These are phyloP conservation scores for Raja brachyura DNA, from an alignment of 2,113 vertebrate genomes.

Conservation along the genomic window DNA sequence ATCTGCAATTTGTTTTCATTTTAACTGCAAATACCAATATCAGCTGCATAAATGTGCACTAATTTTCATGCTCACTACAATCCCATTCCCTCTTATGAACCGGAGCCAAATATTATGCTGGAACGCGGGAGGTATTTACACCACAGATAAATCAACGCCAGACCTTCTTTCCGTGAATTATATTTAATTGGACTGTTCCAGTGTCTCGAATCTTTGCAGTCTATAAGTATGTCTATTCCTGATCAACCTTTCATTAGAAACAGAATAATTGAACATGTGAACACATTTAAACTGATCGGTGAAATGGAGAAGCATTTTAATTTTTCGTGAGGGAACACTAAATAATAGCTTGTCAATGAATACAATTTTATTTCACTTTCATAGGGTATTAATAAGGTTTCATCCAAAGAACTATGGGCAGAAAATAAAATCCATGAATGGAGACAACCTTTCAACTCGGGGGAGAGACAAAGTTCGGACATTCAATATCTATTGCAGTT, in stretches of 20 bases:
- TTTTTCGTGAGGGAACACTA: neutral
- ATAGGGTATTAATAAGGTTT: neutral
- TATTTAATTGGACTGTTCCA: neutral
- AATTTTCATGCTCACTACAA: neutral
- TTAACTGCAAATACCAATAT: too few relatives aligned
- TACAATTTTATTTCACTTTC: neutral
- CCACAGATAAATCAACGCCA: neutral
- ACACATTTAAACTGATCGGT: neutral
- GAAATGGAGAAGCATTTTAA: neutral
- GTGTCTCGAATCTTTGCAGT: neutral
- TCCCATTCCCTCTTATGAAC: too few relatives aligned
- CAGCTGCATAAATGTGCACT: neutral
- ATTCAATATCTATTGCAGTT: neutral
- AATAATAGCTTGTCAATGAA: neutral
- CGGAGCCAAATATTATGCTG: neutral
- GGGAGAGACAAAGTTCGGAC: neutral
- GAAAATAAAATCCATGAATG: neutral
- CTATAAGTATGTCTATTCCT: neutral
- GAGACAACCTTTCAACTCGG: neutral
- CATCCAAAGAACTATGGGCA: neutral
- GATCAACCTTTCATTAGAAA: too few relatives aligned
- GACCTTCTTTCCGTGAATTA: neutral
- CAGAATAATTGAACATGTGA: neutral
- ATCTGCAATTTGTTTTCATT: too few relatives aligned
- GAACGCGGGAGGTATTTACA: neutral